Conservation (phyloP, 2,113 vertebrate species). For the Coregonus clupeaformis region DNA sequence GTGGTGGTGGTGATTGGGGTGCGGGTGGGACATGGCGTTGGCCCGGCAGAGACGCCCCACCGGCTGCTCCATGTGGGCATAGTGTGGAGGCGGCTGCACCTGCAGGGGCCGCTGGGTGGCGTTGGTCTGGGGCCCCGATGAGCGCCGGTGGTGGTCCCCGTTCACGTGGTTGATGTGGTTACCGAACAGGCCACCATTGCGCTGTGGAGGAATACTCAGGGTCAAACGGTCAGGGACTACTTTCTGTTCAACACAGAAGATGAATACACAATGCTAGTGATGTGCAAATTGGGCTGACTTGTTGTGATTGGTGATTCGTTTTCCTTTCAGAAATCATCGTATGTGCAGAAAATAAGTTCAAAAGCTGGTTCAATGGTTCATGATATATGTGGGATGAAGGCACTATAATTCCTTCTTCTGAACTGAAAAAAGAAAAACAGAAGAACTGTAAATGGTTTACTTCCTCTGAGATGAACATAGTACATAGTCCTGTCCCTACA, state of each 20-base stretch:
- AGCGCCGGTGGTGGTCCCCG: constrained; percentile 87
- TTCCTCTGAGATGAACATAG: not conserved
- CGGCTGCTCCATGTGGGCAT: constrained; percentile 86
- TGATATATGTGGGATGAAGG: constrained; percentile 62
- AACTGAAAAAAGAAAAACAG: constrained; percentile 49
- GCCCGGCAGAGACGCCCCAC: constrained; percentile 82
- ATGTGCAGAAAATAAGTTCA: constrained; percentile 65
- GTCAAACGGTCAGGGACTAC: constrained; percentile 49
- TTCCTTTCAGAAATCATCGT: constrained; percentile 43
- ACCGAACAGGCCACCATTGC: constrained; percentile 94
- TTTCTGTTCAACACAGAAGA: constrained; percentile 11
- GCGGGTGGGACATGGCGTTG: constrained; percentile 88
- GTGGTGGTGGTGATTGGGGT: constrained; percentile 83
- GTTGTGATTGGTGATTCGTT: constrained; percentile 53
- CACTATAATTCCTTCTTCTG: constrained; percentile 26
- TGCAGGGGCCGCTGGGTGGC: constrained; percentile 95
- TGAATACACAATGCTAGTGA: constrained; percentile 1
- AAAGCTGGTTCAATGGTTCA: constrained; percentile 66
- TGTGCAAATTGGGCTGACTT: not conserved
- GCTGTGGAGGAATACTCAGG: constrained; percentile 78
- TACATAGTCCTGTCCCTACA: not conserved
- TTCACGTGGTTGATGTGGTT: constrained; percentile 93
- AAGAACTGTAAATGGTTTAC: constrained; percentile 28
- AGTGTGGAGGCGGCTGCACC: constrained; percentile 90
- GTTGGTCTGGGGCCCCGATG: constrained; percentile 91